A percentile compares a stretch with the other conserved stretches of the same genome.
These are phyloP conservation scores for Aphaenogaster floridana DNA, from an alignment of 1,140 invertebrate species.

Conservation along the genomic window DNA sequence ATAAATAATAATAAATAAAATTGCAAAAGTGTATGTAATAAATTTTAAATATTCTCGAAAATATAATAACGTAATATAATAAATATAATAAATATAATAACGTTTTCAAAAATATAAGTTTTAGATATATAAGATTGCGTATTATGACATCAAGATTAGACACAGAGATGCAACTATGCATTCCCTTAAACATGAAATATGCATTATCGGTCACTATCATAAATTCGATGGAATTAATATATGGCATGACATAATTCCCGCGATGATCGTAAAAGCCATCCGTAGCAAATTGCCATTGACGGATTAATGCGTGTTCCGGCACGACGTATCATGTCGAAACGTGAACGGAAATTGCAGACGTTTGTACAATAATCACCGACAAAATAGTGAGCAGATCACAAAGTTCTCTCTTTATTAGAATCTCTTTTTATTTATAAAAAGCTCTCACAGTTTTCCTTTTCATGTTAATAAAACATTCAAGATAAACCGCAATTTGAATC, in stretches of 20 bases:
- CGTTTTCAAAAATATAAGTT: background rate
- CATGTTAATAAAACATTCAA: background rate
- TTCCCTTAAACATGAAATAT: slow-evolving; percentile 22
- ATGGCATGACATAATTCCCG: slow-evolving; percentile 49
- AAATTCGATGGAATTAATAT: slow-evolving; percentile 54
- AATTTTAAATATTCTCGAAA: background rate
- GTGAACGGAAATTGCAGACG: slow-evolving; percentile 28
- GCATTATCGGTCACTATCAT: slow-evolving; percentile 44
- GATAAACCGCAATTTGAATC: background rate
- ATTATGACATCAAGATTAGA: background rate
- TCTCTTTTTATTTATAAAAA: slow-evolving; percentile 20
- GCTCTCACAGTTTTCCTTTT: background rate
- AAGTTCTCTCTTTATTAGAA: slow-evolving; percentile 56
- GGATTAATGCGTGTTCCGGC: slow-evolving; percentile 41
- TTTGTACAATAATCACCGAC: slow-evolving; percentile 42
- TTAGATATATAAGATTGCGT: background rate
- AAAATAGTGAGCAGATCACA: slow-evolving; percentile 9
- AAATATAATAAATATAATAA: slow-evolving; percentile 19
- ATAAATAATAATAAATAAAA: background rate
- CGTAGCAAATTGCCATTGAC: slow-evolving; percentile 55
- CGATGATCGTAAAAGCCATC: slow-evolving; percentile 44
- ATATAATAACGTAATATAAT: slow-evolving; percentile 6
- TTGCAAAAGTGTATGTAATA: background rate
- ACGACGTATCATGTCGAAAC: slow-evolving; percentile 15
- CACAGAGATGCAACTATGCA: background rate